phyloP scores from a whole-genome alignment of 2,797 vertebrate genomes.

The Myoxocephalus aenaeus region DNA sequence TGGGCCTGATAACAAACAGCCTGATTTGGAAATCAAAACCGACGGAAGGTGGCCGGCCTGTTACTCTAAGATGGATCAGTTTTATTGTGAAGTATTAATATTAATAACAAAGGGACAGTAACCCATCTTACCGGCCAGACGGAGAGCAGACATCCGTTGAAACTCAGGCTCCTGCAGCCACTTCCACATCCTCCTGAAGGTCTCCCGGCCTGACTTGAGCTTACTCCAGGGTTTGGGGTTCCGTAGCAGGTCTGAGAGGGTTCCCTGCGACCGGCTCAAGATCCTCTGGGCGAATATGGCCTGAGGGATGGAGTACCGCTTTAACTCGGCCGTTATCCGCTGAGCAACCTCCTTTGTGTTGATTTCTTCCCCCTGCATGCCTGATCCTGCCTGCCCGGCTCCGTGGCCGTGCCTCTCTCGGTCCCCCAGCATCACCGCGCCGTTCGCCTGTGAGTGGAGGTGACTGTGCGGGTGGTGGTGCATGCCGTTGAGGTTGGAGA shows the following conservation, averaged over 20 bases:
- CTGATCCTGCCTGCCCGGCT: constrained; percentile 81
- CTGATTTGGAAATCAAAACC: not conserved
- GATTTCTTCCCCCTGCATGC: constrained; percentile 94
- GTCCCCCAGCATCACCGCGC: constrained; percentile 88
- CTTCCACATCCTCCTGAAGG: constrained; percentile 99
- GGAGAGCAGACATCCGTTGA: constrained; percentile 96
- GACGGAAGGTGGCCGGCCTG: not conserved
- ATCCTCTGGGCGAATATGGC: constrained; percentile 98
- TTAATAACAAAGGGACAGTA: not conserved
- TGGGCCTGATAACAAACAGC: constrained; percentile 16
- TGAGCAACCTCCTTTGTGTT: constrained; percentile 99
- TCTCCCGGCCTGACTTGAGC: constrained; percentile 97
- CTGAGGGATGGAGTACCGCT: constrained; percentile 98
- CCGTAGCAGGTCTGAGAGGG: constrained; percentile 95
- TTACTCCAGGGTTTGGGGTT: constrained; percentile 99
- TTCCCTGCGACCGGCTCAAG: constrained; percentile 97
- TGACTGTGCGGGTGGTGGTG: constrained; percentile 90
- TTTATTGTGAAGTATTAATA: constrained; percentile 29
- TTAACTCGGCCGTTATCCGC: constrained; percentile 96
- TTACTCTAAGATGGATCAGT: not conserved
- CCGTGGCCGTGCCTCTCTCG: constrained; percentile 87
- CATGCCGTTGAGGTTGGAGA: constrained; percentile 91
- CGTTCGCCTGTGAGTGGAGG: constrained; percentile 87
- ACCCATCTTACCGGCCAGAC: constrained; percentile 91
- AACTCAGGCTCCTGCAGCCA: constrained; percentile 99